phyloP scores from a whole-genome alignment of 1,140 invertebrate genomes.

The Drosophila persimilis region DNA sequence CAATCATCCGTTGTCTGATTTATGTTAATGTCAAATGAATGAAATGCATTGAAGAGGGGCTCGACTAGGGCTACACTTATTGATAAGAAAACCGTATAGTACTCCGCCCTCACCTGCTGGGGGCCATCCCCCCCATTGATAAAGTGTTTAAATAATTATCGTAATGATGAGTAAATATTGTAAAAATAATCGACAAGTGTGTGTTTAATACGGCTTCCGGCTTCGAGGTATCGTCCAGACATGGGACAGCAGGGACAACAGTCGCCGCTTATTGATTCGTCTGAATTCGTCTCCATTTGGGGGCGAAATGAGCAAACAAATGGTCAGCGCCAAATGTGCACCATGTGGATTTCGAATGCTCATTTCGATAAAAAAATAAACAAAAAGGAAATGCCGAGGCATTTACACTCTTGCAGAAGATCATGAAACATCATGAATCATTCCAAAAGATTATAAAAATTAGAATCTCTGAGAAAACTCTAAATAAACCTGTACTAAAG shows the following conservation, averaged over 20 bases:
- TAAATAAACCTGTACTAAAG: no score
- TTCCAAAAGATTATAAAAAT: no score
- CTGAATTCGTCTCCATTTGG: neutral
- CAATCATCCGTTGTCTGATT: constrained; percentile 24
- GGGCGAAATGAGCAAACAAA: constrained; percentile 20
- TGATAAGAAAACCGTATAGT: neutral
- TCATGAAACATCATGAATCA: no score
- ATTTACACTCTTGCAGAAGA: no score
- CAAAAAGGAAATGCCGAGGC: neutral
- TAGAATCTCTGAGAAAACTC: no score
- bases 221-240: constrained; percentile 3
- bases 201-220: constrained; percentile 2
- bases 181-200: constrained; percentile 50
- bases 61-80: no score
- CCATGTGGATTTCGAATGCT: constrained; percentile 32
- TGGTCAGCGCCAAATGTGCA: constrained; percentile 26
- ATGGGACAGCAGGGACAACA: neutral
- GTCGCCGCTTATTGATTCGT: constrained; percentile 19
- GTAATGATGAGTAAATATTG: neutral
- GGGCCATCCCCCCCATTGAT: no score
- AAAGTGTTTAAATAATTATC: constrained; percentile 2
- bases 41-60: constrained; percentile 8
- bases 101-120: constrained; percentile 2
- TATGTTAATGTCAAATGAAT: constrained; percentile 34
- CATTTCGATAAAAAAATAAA: constrained; percentile 12